Evolutionary conservation across 1,140 invertebrate species (phyloP), one percentile per base, ranked within the genome.

Genomic region (Dreissena polymorpha): DNA sequence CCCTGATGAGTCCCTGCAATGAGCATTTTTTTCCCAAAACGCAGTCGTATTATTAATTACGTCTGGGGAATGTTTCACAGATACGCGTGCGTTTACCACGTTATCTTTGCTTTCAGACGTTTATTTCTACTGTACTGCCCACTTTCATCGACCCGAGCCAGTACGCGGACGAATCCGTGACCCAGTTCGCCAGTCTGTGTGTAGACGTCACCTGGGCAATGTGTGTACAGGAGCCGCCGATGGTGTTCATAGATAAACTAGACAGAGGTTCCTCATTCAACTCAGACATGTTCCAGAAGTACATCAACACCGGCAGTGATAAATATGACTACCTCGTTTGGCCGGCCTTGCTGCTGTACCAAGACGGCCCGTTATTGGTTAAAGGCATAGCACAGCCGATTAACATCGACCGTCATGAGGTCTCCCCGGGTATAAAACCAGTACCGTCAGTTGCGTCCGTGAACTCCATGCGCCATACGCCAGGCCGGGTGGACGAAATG

Each of bases 191-290:
- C 10, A 69, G 71, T 18, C 18, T 69, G 16, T 83, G 81, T 53
- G 65, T 83, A 13, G 81, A 83, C 10, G 63, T 83, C 23, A 27
- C 73, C 10, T 83, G 81, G 81, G 60, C 57, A 0, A 83, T 83
- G 81, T 76, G 81, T 27, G 49, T 83, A n/a, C 81, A 83, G 53
- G 81, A 83, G n/a, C 81, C 73, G 12, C 81, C 81, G 39, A 69
- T 83, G 72, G 55, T 53, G 0, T 83, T 83, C 49, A 14, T 83
- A 60, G 73, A 77, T n/a, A 83, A 71, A 53, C 39, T 83, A 2
- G 68, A 76, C 21, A 57, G 74, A 63, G 74, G 74, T 16, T 25
- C 72, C 14, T 53, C 68, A 10, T 76, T 83, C 21, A 68, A 83
- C 39, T 25, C 50, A 14, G 68, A 83, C 25, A 29, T 5, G 16